Base-by-base conservation (phyloP, 2,113 vertebrate species). In the Daubentonia madagascariensis region DNA sequence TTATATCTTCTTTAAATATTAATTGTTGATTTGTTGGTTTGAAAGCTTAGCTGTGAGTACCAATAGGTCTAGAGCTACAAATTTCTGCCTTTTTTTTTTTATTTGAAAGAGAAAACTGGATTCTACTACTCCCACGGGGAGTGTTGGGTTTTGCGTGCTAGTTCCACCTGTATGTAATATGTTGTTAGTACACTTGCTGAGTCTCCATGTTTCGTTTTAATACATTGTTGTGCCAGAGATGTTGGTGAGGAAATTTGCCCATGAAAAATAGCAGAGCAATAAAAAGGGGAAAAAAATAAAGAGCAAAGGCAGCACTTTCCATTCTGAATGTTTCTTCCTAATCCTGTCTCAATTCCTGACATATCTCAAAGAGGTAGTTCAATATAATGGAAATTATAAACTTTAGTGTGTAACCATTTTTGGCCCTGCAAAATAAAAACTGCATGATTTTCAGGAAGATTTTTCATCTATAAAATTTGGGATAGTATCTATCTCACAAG, bases 1-100 rank as follows among this genome's bases (percentile, higher is more conserved):
- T 98, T 98, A 96, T 97, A 97, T 97, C 78, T 98, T 98, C 89
- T 98, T 98, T 95, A 99, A 98, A 98, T 98, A 98, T 98, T 98
- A 98, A 98, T 98, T 98, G 40, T 93, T 98, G 81, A 91, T 98
- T 98, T 98, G 1, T 10, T 97, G 70, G 54, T 91, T 98, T 96
- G 81, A 97, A 98, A 98, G 79, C 22, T n/a, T 3, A 4, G 85
- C 79, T 57, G 91, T 79, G 63, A 98, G 84, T 83, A 95, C 32
- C 57, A 54, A 25, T 76, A 87, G n/a, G 37, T 81, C 85, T 37
- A 85, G 1, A 16, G 14, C 28, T 94, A 73, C 37, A 96, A 0
- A 52, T 45, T 94, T 93, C 93, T 88, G 25, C 75, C 61, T 93
- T 68, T n/a, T 37, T 96, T 57, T 79, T 89, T 8, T n/a, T 5